These are phyloP conservation scores for Crossaster papposus DNA, from an alignment of 53 echinoderm and acorn worm species.

Conservation along the genomic window DNA sequence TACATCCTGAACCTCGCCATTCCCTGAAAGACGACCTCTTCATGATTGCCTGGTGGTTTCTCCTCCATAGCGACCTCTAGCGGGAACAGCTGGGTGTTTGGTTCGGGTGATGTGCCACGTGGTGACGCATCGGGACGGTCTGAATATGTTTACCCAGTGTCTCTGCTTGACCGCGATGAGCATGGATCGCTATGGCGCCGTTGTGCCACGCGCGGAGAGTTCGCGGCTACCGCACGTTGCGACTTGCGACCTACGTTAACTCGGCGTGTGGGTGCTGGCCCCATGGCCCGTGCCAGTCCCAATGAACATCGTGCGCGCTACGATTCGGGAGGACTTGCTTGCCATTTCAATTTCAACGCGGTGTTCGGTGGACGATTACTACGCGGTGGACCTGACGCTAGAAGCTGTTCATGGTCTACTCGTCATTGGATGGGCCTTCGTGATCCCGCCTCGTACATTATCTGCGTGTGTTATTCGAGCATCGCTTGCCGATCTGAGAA, in stretches of 20 bases:
- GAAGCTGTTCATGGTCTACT: constrained; percentile 72
- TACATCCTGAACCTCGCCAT: constrained; percentile 93
- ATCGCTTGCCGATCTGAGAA: constrained; percentile 74
- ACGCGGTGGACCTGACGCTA: constrained; percentile 19
- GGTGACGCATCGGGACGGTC: constrained; percentile 70
- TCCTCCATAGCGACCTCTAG: constrained; percentile 65
- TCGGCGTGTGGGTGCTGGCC: constrained; percentile 84
- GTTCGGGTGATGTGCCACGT: constrained; percentile 79
- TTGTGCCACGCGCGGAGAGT: constrained; percentile 87
- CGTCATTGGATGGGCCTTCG: constrained; percentile 73
- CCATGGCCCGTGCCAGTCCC: constrained; percentile 71
- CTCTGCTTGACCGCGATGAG: constrained; percentile 90
- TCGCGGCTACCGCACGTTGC: constrained; percentile 79
- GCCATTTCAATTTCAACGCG: constrained; percentile 47
- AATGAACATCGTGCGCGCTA: constrained; percentile 72
- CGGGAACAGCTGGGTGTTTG: constrained; percentile 76
- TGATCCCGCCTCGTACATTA: constrained; percentile 81
- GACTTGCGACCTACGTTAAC: constrained; percentile 78
- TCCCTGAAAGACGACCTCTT: constrained; percentile 85
- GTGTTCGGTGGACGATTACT: constrained; percentile 49
- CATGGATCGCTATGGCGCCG: constrained; percentile 91
- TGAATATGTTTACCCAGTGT: constrained; percentile 86
- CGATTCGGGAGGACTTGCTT: not conserved
- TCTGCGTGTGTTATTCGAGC: constrained; percentile 76
- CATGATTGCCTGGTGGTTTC: constrained; percentile 74